Evolutionary conservation across 1,140 invertebrate species (phyloP), one percentile per base, ranked within the genome.

Genomic region (Drosophila ogumai): DNA sequence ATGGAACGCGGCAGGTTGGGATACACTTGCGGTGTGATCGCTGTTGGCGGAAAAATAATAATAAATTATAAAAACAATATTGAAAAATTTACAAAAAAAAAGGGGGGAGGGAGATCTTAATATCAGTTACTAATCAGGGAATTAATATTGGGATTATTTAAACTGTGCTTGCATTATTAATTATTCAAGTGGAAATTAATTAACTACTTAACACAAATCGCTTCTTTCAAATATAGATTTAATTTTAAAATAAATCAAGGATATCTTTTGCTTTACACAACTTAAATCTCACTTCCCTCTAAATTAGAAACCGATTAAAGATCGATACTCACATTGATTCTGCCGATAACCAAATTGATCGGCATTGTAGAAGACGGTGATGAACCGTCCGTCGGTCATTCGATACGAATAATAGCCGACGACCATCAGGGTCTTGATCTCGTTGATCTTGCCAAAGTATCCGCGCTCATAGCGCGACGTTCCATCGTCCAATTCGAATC

Each of bases 281-380:
- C n/a, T n/a, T 49, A 0, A 9, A 9, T 28, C 4, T 1, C 22
- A 47, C 22, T 25, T n/a, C 9, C 10, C 13, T 8, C 5, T 1
- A 22, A 22, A 19, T 19, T 17, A 31, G n/a, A 31, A 6, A 46
- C 22, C 44, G 22, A 25, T 47, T 47, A 25, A 31, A 4, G 3
- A n/a, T 28, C 25, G 8, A n/a, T 73, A 90, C 87, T 92, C 56
- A 92, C 91, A 91, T 64, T 92, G 91, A 75, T 92, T 92, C 54
- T 92, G 91, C 9, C 91, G 57, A 38, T 92, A 92, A 19, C 91
- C 91, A 71, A 85, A 81, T 32, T 92, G 91, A 81, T 92, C 91
- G 15, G 91, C 91, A 61, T 92, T 92, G 19, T 92, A 92, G 75
- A 92, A 92, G 6, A 92, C 91, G 3, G 91, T 92, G 13, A 92